These are phyloP conservation scores for Charaxes varanes DNA, from an alignment of 1,140 invertebrate species.

Conservation along the genomic window DNA sequence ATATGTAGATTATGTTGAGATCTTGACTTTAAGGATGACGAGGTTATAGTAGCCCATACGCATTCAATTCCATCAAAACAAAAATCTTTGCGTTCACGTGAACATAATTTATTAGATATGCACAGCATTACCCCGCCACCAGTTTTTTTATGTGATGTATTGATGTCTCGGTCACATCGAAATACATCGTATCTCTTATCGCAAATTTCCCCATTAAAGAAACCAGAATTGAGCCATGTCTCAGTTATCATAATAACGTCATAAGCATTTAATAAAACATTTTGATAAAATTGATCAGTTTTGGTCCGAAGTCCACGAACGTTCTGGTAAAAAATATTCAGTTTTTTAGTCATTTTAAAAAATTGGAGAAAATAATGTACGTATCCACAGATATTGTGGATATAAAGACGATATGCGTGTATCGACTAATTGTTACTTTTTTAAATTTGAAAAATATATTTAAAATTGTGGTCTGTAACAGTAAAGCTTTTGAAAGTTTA, in stretches of 20 bases:
- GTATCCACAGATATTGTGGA: no score
- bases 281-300: slow-evolving; percentile 1
- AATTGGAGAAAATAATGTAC: no score
- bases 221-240: slow-evolving; percentile 16
- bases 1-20: no score
- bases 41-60: no score
- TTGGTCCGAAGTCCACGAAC: slow-evolving; percentile 3
- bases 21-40: no score
- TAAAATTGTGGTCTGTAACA: no score
- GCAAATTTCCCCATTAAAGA: slow-evolving; percentile 16
- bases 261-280: slow-evolving; percentile 1
- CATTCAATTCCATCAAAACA: not conserved
- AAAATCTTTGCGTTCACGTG: not conserved
- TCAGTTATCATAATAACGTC: slow-evolving; percentile 18
- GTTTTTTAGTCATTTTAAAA: no score
- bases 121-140: slow-evolving; percentile 4
- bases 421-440: no score
- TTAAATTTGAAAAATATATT: no score
- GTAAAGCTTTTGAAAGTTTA: no score
- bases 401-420: no score
- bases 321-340: slow-evolving; percentile 8
- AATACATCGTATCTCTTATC: slow-evolving; percentile 14
- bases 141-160: slow-evolving; percentile 1
- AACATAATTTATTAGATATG: slow-evolving; percentile 3
- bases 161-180: slow-evolving; percentile 8